Conservation (phyloP, 2,888 invertebrate species). For the Volucella zonaria region DNA sequence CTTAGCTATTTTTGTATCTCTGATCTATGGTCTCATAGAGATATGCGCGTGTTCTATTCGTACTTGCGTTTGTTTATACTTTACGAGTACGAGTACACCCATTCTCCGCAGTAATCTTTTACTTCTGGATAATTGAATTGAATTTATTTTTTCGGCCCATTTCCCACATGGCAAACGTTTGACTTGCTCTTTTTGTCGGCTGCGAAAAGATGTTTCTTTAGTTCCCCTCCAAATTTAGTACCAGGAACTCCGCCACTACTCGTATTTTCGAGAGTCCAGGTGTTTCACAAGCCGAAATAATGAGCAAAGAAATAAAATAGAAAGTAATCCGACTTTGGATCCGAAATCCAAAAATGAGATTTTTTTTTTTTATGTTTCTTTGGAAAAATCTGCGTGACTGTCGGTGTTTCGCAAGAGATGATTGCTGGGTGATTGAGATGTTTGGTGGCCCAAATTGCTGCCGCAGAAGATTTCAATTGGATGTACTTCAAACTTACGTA, state of each 20-base stretch:
- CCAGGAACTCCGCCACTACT: constrained; percentile 14
- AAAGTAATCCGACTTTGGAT: constrained; percentile 7
- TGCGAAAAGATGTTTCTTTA: constrained; percentile 11
- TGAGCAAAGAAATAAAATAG: neutral
- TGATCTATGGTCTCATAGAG: neutral
- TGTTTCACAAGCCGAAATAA: neutral
- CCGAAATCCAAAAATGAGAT: constrained; percentile 4
- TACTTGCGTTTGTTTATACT: neutral
- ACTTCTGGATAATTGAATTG: constrained; percentile 28
- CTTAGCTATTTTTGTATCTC: constrained; percentile 18
- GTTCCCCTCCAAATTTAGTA: constrained; percentile 23
- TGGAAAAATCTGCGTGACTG: constrained; percentile 2
- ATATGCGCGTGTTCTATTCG: constrained; percentile 9
- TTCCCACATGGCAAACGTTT: neutral
- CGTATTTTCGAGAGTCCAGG: neutral
- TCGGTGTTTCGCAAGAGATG: neutral
- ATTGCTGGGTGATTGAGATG: neutral
- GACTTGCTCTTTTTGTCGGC: neutral
- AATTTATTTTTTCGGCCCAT: constrained; percentile 11
- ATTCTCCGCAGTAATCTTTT: neutral
- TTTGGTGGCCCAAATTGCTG: constrained; percentile 5
- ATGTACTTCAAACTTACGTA: neutral
- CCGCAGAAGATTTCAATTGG: constrained; percentile 6
- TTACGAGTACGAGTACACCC: constrained; percentile 18
- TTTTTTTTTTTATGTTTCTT: neutral